Evolutionary conservation across 2,113 vertebrate species (phyloP), one percentile per base, ranked within the genome.

Genomic region (Pluvialis apricaria): DNA sequence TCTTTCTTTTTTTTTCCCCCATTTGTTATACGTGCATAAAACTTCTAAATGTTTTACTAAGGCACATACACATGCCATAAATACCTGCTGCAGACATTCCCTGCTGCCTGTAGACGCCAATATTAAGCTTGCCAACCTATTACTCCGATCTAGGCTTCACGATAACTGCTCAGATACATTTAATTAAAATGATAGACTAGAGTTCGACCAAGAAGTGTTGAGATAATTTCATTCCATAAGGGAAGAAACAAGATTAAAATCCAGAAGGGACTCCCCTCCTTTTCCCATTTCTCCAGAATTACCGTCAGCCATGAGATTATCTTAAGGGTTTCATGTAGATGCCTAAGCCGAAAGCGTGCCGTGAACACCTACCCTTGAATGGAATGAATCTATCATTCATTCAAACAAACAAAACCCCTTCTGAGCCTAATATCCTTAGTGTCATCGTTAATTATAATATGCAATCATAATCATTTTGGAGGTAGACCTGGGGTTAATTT

Each of bases 401-500:
- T 91, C 77, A 78, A 77, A 88, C 66, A 95, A 97, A 91, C 69
- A 91, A 92, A 96, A 72, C 82, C 82, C 90, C 85, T 94, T 92
- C 83, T 80, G 95, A 97, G 95, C 84, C 82, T 96, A 95, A 96
- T 82, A 91, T 95, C 91, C 77, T 94, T 96, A 92, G 78, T 87
- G 96, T 94, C 94, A 80, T 83, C 42, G 0, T 92, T 94, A 94
- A 95, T 96, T 96, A 86, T 82, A 69, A 88, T 87, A 90, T 70
- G 92, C 32, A 91, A 93, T 87, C 81, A 24, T 95, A 95, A 97
- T 80, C 1, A 80, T 96, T 96, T 90, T 90, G 86, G 93, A 93
- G 89, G 69, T 87, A 92, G 89, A 96, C 84, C 52, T 95, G 71
- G 76, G 89, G 94, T 97, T 96, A 96, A 94, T 96, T 92, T 96